Evolutionary conservation across 2,797 vertebrate genomes (phyloP).

Genomic region (Oceanodroma leucorhoa): DNA sequence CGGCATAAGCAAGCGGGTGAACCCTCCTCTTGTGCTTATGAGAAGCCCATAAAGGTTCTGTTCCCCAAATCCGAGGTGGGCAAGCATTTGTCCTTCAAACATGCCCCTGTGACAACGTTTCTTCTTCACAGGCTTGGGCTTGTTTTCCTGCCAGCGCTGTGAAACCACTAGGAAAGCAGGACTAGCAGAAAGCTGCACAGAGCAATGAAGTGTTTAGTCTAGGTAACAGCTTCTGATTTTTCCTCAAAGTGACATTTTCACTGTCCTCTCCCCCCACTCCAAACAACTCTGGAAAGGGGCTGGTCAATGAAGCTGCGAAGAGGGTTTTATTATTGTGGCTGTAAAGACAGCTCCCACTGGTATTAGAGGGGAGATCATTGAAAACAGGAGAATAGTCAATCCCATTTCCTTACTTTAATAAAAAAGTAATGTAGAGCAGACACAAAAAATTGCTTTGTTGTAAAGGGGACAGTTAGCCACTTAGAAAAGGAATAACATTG

Average conservation of each 20-base stretch:
- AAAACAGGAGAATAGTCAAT: background rate
- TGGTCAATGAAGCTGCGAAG: background rate
- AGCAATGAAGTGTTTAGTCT: background rate
- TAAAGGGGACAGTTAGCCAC: background rate
- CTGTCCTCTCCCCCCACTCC: background rate
- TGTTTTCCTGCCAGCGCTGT: background rate
- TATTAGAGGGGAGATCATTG: background rate
- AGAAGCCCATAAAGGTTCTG: background rate
- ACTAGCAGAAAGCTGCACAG: background rate
- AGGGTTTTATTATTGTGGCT: background rate
- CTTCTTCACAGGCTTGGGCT: background rate
- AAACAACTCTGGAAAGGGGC: background rate
- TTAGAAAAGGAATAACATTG: background rate
- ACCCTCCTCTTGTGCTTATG: background rate
- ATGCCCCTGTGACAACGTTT: fast-evolving
- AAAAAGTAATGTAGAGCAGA: background rate
- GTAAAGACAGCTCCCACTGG: background rate
- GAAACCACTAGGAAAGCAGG: background rate
- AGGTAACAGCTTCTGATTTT: background rate
- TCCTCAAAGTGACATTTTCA: background rate
- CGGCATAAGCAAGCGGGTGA: background rate
- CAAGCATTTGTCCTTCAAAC: background rate
- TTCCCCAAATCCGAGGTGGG: background rate
- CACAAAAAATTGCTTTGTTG: background rate
- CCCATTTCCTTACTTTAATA: background rate